These are phyloP conservation scores for Spinibarbus caldwelli DNA, from an alignment of 2,797 vertebrate genomes.

Conservation along the genomic window DNA sequence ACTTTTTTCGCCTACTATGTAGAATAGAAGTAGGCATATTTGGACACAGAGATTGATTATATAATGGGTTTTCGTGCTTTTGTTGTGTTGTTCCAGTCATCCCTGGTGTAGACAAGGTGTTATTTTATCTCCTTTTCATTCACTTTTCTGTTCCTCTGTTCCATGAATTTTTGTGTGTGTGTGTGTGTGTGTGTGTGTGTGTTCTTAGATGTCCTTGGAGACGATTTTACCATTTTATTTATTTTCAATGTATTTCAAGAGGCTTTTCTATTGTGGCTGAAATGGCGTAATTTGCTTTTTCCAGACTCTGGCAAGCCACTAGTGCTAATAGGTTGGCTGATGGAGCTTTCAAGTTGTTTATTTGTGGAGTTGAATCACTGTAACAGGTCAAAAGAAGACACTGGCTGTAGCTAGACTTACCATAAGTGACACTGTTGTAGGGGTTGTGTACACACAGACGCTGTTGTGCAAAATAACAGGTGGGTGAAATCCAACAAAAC, in stretches of 20 bases:
- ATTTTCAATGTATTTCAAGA: slow-evolving; percentile 27
- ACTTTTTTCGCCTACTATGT: not conserved
- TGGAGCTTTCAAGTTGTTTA: slow-evolving; percentile 53
- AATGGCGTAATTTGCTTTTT: slow-evolving; percentile 44
- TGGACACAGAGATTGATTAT: not conserved
- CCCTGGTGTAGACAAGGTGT: not conserved
- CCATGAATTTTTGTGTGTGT: not conserved
- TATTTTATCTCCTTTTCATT: not conserved
- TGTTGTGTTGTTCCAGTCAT: not conserved
- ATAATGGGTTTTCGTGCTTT: not conserved
- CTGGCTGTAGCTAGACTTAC: slow-evolving; percentile 8
- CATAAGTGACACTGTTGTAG: slow-evolving; percentile 1
- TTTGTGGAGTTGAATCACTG: slow-evolving; percentile 41
- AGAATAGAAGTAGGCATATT: not conserved
- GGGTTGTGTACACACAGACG: not conserved
- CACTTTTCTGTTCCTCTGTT: not conserved
- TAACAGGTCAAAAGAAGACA: slow-evolving; percentile 35
- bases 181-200: slow-evolving; percentile 1
- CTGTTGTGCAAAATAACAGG: slow-evolving; percentile 1
- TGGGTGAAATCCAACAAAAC: not conserved
- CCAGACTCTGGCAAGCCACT: slow-evolving; percentile 26
- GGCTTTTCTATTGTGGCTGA: slow-evolving; percentile 41
- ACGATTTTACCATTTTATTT: slow-evolving; percentile 44
- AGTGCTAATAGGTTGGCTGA: slow-evolving; percentile 60
- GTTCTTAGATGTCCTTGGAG: slow-evolving; percentile 27